Evolutionary conservation across 2,113 vertebrate genomes (phyloP).

Genomic region (Onychostoma macrolepis): DNA sequence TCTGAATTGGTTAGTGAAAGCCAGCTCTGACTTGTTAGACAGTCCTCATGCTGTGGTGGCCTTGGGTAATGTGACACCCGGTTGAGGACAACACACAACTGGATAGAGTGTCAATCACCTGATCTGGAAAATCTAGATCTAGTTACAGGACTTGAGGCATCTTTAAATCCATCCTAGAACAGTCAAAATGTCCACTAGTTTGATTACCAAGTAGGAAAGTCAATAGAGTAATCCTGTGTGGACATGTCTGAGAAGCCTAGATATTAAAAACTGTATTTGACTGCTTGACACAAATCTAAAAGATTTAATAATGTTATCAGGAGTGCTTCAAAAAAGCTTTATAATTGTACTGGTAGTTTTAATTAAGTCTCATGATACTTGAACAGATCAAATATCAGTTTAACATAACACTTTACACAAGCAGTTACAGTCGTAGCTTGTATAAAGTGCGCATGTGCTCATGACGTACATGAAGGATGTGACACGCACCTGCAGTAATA

Average conservation of each 20-base stretch:
- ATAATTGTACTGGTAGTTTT: constrained; percentile 3
- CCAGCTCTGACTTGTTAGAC: constrained; percentile 56
- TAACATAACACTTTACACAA: background rate
- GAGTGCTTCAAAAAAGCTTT: background rate
- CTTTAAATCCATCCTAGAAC: constrained; percentile 45
- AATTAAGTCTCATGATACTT: background rate
- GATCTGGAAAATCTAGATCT: constrained; percentile 60
- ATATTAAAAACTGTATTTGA: background rate
- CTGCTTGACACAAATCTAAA: background rate
- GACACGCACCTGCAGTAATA: no score
- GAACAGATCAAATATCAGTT: background rate
- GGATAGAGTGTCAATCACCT: constrained; percentile 61
- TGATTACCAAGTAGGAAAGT: constrained; percentile 25
- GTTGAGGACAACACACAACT: constrained; percentile 49
- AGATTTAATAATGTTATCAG: background rate
- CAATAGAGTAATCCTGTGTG: background rate
- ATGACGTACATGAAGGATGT: no score
- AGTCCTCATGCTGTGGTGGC: constrained; percentile 39
- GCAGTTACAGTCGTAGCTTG: background rate
- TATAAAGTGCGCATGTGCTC: no score
- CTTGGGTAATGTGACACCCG: constrained; percentile 55
- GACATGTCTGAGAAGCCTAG: background rate
- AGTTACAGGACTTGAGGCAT: constrained; percentile 48
- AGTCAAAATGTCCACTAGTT: constrained; percentile 33
- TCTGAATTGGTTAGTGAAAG: constrained; percentile 52